Evolutionary conservation across 2,888 invertebrate species (phyloP).

Genomic region (Caradrina kadenii): DNA sequence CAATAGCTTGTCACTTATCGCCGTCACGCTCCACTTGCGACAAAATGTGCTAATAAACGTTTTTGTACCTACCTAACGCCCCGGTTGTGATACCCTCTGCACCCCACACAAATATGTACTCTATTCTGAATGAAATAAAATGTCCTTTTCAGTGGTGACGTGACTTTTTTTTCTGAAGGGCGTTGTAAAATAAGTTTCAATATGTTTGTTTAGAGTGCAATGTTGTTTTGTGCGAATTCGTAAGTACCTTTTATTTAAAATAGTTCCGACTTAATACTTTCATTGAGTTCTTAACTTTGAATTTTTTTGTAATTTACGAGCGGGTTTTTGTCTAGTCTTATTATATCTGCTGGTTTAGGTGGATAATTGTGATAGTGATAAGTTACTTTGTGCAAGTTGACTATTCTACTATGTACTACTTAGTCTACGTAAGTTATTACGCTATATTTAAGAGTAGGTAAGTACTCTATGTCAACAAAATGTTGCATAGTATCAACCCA

Average conservation of each 20-base stretch:
- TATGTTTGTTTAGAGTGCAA: conserved; percentile 72
- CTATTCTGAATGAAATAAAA: not conserved
- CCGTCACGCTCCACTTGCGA: conserved; percentile 82
- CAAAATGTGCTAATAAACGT: conserved; percentile 87
- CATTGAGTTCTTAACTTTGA: conserved; percentile 4
- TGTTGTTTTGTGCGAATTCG: conserved; percentile 67
- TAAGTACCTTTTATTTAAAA: conserved; percentile 54
- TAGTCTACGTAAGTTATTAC: too few species aligned
- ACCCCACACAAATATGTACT: conserved; percentile 44
- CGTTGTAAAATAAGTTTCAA: conserved; percentile 69
- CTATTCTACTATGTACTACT: too few species aligned
- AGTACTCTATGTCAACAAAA: not conserved
- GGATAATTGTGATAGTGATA: too few species aligned
- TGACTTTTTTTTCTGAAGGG: conserved; percentile 56
- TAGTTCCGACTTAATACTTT: conserved; percentile 22
- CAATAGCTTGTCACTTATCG: conserved; percentile 85
- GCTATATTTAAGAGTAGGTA: too few species aligned
- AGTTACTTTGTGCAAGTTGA: too few species aligned
- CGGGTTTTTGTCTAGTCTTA: too few species aligned
- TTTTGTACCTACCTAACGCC: conserved; percentile 76
- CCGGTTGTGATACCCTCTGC: conserved; percentile 69
- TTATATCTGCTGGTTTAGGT: too few species aligned
- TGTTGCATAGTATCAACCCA: not conserved
- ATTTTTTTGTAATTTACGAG: conserved; percentile 14
- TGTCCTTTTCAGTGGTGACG: conserved; percentile 21